These are phyloP conservation scores for Bombus haemorrhoidalis DNA, from an alignment of 1,140 invertebrate species.

Conservation along the genomic window DNA sequence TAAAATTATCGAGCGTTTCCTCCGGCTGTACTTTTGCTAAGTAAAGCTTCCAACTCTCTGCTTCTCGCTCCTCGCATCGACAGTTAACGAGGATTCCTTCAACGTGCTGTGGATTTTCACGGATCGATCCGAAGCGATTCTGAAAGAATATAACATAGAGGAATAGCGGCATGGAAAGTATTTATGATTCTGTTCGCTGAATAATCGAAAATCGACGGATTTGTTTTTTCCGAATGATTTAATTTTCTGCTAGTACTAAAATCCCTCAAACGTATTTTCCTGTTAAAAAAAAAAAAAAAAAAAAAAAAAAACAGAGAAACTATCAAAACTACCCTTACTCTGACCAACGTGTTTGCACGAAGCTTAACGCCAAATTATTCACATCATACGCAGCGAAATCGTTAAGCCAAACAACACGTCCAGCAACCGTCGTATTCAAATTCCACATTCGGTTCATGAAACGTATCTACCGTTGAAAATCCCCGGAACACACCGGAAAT, in stretches of 20 bases:
- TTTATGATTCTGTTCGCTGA: not conserved
- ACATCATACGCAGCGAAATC: not conserved
- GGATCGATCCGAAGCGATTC: not conserved
- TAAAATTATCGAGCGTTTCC: conserved; percentile 51
- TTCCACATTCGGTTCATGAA: not conserved
- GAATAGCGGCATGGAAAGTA: not conserved
- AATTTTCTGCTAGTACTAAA: too few relatives aligned
- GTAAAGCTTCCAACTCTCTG: conserved; percentile 4
- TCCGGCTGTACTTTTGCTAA: conserved; percentile 17
- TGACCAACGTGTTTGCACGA: not conserved
- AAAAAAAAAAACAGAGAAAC: rapidly evolving
- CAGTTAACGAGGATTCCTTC: not conserved
- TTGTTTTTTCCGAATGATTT: not conserved
- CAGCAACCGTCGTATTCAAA: not conserved
- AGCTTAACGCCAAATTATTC: not conserved
- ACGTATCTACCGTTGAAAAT: not conserved
- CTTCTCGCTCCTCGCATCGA: not conserved
- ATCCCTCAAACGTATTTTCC: too few relatives aligned
- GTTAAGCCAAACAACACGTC: not conserved
- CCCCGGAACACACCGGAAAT: not conserved
- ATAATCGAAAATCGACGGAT: not conserved
- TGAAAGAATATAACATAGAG: not conserved
- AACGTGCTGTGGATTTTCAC: not conserved
- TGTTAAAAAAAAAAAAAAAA: too few relatives aligned
- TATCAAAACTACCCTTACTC: not conserved